Evolutionary conservation across 2,113 vertebrate species (phyloP).

Genomic region (Actenoides hombroni): DNA sequence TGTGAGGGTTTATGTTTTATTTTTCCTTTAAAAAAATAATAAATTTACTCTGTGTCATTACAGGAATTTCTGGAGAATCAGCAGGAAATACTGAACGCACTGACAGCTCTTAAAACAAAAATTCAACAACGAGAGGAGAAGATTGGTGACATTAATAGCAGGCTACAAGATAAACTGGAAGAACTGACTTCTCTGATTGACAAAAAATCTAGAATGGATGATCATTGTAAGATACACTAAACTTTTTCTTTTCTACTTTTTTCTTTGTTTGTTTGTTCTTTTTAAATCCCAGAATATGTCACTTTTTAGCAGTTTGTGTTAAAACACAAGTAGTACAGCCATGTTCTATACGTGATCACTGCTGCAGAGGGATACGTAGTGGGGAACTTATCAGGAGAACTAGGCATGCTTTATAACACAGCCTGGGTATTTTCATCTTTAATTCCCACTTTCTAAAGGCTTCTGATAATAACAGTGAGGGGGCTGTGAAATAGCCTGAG

Average conservation of each 20-base stretch:
- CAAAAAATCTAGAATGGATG: background rate
- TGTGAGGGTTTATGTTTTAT: background rate
- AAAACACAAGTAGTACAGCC: background rate
- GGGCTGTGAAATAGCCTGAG: background rate
- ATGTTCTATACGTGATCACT: background rate
- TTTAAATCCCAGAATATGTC: background rate
- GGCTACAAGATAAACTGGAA: conserved; percentile 37
- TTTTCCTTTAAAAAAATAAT: background rate
- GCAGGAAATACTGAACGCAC: conserved; percentile 23
- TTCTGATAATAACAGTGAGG: background rate
- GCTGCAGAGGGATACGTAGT: background rate
- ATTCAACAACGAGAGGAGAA: conserved; percentile 43
- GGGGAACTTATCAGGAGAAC: background rate
- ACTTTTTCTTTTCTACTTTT: background rate
- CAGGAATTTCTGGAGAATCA: conserved; percentile 46
- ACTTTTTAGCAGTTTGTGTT: background rate
- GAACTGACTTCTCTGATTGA: conserved; percentile 32
- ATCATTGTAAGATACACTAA: background rate
- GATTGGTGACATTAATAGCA: conserved; percentile 22
- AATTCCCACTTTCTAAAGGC: background rate
- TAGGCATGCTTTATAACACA: background rate
- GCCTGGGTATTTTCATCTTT: background rate
- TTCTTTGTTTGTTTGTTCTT: background rate
- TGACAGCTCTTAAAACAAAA: conserved; percentile 27
- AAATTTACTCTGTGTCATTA: background rate